Percentiles rank a stretch among this genome's conserved stretches.
These are phyloP conservation scores for Nyctereutes procyonoides DNA, from an alignment of 2,113 vertebrate species.

Conservation along the genomic window DNA sequence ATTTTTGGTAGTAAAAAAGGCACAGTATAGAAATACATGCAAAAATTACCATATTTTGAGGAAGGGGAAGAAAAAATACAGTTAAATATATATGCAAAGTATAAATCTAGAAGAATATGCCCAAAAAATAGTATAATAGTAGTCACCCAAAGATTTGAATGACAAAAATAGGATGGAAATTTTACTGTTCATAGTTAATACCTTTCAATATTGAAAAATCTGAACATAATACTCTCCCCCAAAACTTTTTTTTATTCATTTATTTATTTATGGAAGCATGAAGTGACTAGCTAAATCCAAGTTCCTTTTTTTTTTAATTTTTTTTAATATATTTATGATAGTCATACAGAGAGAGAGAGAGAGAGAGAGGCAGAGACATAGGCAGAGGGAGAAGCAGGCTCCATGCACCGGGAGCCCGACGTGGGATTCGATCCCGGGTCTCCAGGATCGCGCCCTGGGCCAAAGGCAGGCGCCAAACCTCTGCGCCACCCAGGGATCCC, in stretches of 20 bases:
- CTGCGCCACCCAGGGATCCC: no score
- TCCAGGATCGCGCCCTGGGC: no score
- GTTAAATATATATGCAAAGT: neutral
- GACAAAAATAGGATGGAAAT: neutral
- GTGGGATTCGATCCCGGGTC: no score
- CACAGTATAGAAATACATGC: neutral
- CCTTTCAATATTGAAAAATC: constrained; percentile 29
- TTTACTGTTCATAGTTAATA: neutral
- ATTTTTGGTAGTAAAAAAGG: constrained; percentile 27
- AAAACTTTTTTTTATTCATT: neutral
- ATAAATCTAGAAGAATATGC: constrained; percentile 4
- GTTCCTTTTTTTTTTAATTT: no score
- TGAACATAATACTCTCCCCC: neutral
- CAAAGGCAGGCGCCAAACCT: no score
- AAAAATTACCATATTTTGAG: neutral
- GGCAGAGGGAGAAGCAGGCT: no score
- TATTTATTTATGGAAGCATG: neutral
- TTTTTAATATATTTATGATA: no score
- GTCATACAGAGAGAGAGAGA: no score
- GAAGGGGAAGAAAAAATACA: neutral
- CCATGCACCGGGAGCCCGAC: no score
- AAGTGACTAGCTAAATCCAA: constrained; percentile 40
- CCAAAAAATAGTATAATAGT: neutral
- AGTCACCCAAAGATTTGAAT: neutral
- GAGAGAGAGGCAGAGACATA: no score